These are phyloP conservation scores for Gymnobelideus leadbeateri DNA, from an alignment of 2,113 vertebrate genomes.

Conservation along the genomic window DNA sequence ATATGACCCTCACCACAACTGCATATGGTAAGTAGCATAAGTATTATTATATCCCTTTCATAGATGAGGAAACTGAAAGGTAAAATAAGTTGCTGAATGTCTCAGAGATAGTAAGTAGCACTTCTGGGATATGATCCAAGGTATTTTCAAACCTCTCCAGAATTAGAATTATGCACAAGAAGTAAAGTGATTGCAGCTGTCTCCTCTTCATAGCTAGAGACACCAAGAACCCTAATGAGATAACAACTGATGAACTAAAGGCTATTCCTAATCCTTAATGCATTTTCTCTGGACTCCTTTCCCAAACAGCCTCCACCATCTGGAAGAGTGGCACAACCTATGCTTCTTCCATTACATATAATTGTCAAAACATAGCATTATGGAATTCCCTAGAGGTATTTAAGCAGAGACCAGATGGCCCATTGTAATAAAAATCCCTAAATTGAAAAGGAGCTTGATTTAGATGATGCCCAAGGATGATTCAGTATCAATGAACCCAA, in stretches of 20 bases:
- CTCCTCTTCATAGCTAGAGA: background rate
- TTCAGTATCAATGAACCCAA: background rate
- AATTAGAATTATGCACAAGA: background rate
- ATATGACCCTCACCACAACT: background rate
- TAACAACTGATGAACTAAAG: background rate
- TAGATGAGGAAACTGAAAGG: background rate
- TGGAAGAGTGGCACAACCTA: background rate
- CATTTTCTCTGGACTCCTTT: background rate
- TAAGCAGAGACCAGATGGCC: background rate
- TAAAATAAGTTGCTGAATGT: background rate
- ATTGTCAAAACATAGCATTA: background rate
- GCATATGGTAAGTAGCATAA: background rate
- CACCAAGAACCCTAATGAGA: background rate
- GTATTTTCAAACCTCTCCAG: background rate
- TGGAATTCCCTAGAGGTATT: background rate
- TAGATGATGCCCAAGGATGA: background rate
- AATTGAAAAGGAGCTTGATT: background rate
- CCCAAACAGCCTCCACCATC: background rate
- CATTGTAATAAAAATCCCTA: background rate
- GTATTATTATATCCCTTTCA: background rate
- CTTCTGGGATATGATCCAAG: background rate
- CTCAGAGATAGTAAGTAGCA: background rate
- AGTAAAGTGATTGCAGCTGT: background rate
- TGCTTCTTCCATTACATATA: background rate
- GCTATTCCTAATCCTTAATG: background rate